phyloP scores from a whole-genome alignment of 2,888 invertebrate species.

The Drosophila villosipedis region DNA sequence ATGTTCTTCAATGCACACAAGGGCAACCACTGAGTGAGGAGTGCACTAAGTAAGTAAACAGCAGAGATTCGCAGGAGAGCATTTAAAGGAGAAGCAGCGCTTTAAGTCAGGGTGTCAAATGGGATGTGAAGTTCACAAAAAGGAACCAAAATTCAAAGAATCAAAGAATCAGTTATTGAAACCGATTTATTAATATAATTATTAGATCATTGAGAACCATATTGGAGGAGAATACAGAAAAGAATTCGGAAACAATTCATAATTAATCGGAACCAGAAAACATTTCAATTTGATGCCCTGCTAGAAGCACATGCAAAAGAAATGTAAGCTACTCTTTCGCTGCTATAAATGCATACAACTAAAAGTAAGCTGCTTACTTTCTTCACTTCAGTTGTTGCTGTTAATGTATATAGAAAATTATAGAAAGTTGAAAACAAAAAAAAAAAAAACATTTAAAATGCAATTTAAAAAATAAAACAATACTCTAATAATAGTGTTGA shows the following conservation, averaged over 20 bases:
- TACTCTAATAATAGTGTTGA: not conserved
- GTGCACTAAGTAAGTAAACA: not conserved
- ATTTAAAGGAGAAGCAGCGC: not conserved
- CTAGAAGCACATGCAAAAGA: not conserved
- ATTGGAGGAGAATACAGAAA: not conserved
- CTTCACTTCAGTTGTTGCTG: not conserved
- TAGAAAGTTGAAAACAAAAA: not conserved
- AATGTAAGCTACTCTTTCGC: not conserved
- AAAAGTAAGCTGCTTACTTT: not conserved
- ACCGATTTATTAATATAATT: not conserved
- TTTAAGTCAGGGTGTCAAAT: not conserved
- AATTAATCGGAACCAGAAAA: too few species aligned
- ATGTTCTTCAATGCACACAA: constrained; percentile 83
- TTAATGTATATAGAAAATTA: not conserved
- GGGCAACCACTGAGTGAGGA: constrained; percentile 46
- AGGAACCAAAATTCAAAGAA: not conserved
- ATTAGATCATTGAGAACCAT: not conserved
- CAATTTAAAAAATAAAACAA: not conserved
- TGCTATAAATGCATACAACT: not conserved
- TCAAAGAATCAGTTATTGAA: not conserved
- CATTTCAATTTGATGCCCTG: not conserved
- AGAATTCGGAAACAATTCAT: not conserved
- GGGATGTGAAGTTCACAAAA: not conserved
- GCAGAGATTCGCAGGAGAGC: not conserved
- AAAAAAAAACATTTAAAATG: not conserved